These are phyloP conservation scores for Whitmania pigra DNA, from an alignment of 1,140 invertebrate species.

Conservation along the genomic window DNA sequence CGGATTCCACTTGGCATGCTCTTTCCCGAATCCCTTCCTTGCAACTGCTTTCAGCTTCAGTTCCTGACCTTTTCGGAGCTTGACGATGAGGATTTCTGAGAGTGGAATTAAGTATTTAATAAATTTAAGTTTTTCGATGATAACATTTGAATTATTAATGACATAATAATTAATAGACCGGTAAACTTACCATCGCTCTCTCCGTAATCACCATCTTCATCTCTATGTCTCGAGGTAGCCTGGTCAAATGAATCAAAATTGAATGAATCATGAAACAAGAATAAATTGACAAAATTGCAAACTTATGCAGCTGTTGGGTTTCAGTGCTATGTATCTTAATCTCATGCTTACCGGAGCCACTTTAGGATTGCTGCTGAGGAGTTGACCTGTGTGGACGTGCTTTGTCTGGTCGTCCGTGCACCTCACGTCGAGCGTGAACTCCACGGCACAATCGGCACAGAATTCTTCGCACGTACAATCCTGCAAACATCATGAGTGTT, in stretches of 20 bases:
- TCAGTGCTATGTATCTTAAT: background rate
- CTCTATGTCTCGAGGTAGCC: conserved; percentile 71
- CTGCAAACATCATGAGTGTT: conserved; percentile 36
- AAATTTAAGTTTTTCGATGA: too few relatives aligned
- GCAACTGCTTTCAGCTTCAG: conserved; percentile 89
- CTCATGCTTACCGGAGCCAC: conserved; percentile 62
- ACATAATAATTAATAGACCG: too few relatives aligned
- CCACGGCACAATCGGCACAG: conserved; percentile 90
- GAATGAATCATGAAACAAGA: background rate
- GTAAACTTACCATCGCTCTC: conserved; percentile 60
- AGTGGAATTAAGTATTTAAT: background rate
- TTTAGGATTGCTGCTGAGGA: conserved; percentile 75
- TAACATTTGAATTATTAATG: too few relatives aligned
- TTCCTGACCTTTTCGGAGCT: conserved; percentile 92
- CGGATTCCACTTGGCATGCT: conserved; percentile 99
- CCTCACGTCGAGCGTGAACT: conserved; percentile 91
- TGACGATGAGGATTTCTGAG: conserved; percentile 57
- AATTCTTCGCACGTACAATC: conserved; percentile 95
- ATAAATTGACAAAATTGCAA: too few relatives aligned
- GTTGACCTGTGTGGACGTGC: conserved; percentile 90
- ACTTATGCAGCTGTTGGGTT: too few relatives aligned
- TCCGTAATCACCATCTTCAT: conserved; percentile 84
- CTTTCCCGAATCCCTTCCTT: conserved; percentile 90
- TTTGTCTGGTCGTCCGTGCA: conserved; percentile 81
- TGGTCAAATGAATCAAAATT: conserved; percentile 25